These are phyloP conservation scores for Andricus curvator DNA, from an alignment of 2,888 invertebrate genomes.

Conservation along the genomic window DNA sequence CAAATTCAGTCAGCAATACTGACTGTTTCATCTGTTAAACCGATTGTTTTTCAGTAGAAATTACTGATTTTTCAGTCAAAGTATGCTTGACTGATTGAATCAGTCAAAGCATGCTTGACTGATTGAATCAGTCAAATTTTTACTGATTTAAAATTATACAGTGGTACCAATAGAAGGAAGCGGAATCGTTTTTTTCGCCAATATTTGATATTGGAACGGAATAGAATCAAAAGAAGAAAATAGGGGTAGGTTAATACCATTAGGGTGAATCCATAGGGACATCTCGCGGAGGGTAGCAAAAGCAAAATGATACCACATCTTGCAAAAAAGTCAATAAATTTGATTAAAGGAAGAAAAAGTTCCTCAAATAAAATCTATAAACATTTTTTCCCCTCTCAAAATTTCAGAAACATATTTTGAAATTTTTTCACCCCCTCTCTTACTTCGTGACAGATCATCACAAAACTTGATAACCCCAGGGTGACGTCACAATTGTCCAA, in stretches of 20 bases:
- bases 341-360: constrained; percentile 31
- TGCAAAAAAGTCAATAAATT: constrained; percentile 44
- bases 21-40: no score
- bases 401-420: no score
- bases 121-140: no score
- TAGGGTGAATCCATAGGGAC: constrained; percentile 48
- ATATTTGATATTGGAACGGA: background rate
- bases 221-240: background rate
- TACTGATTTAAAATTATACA: background rate
- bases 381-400: background rate
- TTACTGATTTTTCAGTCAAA: no score
- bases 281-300: constrained; percentile 63
- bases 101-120: no score
- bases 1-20: no score
- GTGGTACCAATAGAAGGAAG: background rate
- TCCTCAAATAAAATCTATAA: background rate
- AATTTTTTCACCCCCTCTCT: no score
- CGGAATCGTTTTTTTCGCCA: background rate
- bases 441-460: no score
- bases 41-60: no score
- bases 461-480: no score
- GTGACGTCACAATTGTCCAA: background rate
- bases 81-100: no score
- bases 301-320: constrained; percentile 11
- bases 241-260: background rate